Conservation (phyloP, 2,113 vertebrate species). For the Tenebrosternarchus preto region DNA sequence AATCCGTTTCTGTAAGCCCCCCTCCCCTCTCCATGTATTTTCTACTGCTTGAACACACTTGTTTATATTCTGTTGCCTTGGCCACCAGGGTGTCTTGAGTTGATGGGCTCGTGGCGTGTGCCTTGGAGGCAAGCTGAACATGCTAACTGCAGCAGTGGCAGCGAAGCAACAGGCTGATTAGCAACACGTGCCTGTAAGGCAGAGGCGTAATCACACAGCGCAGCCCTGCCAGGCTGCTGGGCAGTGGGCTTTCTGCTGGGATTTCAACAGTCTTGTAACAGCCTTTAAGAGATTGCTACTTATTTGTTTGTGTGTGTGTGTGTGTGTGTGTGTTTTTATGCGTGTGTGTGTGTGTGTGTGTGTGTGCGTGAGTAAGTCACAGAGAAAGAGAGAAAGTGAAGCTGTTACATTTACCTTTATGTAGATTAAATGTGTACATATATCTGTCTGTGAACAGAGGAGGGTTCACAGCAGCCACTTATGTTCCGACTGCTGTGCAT, state of each 20-base stretch:
- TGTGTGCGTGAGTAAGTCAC: not conserved
- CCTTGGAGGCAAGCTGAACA: conserved; percentile 2
- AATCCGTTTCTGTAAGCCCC: not conserved
- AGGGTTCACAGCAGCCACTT: no score
- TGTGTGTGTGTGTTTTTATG: not conserved
- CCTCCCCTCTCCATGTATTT: not conserved
- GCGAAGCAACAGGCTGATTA: conserved; percentile 27
- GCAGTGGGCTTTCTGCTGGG: not conserved
- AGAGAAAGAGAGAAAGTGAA: not conserved
- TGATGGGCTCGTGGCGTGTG: not conserved
- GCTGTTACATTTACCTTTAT: no score
- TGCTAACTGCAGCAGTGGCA: conserved; percentile 14
- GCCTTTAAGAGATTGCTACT: not conserved
- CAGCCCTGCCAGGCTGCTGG: not conserved
- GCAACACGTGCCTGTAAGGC: not conserved
- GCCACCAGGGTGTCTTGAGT: not conserved
- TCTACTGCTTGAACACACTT: conserved; percentile 7
- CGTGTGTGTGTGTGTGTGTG: not conserved
- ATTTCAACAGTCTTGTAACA: not conserved
- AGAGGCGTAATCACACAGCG: conserved; percentile 25
- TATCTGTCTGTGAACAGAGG: no score
- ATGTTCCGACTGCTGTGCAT: no score
- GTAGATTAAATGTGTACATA: no score
- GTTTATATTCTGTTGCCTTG: conserved; percentile 6
- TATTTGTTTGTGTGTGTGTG: not conserved